Conservation (phyloP, 35 echinoderm and acorn worm genomes). For the Amphiura filiformis region DNA sequence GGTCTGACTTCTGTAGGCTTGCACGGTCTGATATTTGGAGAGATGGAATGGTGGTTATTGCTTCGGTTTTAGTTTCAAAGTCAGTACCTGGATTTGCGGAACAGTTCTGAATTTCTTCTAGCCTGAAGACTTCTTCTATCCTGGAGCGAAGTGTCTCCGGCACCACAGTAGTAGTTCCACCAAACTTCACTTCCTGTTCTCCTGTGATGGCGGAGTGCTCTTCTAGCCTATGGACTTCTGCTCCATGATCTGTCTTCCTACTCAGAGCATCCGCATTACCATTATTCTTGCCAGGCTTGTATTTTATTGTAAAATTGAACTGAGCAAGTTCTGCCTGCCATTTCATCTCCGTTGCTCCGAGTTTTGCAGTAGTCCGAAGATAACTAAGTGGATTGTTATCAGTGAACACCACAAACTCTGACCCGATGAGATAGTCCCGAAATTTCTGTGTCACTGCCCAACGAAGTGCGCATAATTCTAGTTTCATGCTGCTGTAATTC, state of each 20-base stretch:
- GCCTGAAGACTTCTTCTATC: too few relatives aligned
- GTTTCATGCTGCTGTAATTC: slow-evolving; percentile 81
- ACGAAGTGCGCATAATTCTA: slow-evolving; percentile 57
- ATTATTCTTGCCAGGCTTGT: slow-evolving; percentile 36
- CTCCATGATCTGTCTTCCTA: background rate
- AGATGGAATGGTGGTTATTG: too few relatives aligned
- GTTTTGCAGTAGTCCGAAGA: slow-evolving; percentile 32
- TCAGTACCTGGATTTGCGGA: too few relatives aligned
- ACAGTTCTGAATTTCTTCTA: too few relatives aligned
- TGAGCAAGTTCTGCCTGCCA: slow-evolving; percentile 54
- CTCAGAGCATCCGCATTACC: slow-evolving; percentile 55
- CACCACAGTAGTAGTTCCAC: background rate
- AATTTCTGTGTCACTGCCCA: slow-evolving; percentile 75
- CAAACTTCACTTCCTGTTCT: background rate
- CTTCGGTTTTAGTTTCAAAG: too few relatives aligned
- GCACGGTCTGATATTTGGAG: too few relatives aligned
- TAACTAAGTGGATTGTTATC: slow-evolving; percentile 78
- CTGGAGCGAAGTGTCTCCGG: too few relatives aligned
- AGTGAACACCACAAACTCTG: slow-evolving; percentile 60
- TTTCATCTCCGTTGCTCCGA: slow-evolving; percentile 43
- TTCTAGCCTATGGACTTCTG: too few relatives aligned
- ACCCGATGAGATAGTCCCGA: slow-evolving; percentile 60
- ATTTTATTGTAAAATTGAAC: slow-evolving; percentile 38
- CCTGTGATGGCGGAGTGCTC: too few relatives aligned
- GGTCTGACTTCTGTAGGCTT: too few relatives aligned